Evolutionary conservation across 2,888 invertebrate species (phyloP), one percentile per base, ranked within the genome.

Genomic region (Ormyrus pomaceus): DNA sequence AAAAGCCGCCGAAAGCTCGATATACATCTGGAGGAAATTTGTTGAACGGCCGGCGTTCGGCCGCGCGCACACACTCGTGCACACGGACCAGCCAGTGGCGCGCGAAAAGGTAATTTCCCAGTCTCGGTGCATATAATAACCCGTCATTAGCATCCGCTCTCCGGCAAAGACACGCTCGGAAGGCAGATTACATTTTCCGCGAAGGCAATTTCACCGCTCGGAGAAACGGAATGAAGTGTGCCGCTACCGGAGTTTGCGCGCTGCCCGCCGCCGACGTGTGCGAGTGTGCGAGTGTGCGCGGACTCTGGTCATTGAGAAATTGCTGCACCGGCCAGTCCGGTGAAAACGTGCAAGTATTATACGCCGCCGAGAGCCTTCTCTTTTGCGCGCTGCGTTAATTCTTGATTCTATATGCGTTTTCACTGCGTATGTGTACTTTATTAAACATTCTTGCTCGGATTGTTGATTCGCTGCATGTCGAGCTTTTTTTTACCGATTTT

Each of bases 151-250:
- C 73, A 77, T 81, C 74, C 73, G 62, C 50, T 61, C 56, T 19
- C 13, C n/a, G 7, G 56, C 53, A 62, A 50, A 73, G 73, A 72
- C 71, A 68, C 70, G 59, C 69, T 76, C 61, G 55, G 50, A 46
- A 64, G 65, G 59, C 55, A 66, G 81, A 78, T 78, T 78, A 48
- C 58, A 68, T 71, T 78, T 81, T 81, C 78, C 73, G 58, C 53
- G 78, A 74, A 71, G 75, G 75, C 66, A 81, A 81, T 81, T 81
- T 81, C 77, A 71, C 71, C 71, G 66, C 45, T 9, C 45, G n/a
- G 69, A 68, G 64, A 79, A 64, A 69, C 62, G 62, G 58, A 65
- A 69, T 51, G 19, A 19, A 45, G 51, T 46, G 50, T 10, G 55
- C 53, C 19, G 62, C 77, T 71, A 65, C 71, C 71, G 68, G 61